phyloP scores from a whole-genome alignment of 53 echinoderm and acorn worm species.

The Luidia sarsii region DNA sequence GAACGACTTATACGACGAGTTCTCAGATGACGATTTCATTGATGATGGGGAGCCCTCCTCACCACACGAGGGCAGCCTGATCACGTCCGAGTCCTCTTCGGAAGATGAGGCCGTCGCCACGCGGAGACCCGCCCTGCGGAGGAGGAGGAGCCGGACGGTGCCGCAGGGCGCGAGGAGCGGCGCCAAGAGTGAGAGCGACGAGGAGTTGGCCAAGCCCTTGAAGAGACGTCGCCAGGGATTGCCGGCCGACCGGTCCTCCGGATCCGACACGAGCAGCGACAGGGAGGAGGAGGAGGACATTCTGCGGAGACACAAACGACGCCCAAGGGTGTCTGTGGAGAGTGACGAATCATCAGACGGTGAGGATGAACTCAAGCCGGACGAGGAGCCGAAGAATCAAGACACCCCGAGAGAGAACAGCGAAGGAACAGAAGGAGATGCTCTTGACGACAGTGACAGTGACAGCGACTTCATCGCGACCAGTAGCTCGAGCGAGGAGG shows the following conservation, averaged over 20 bases:
- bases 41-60: background rate
- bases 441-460: background rate
- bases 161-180: background rate
- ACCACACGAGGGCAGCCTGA: slow-evolving; percentile 8
- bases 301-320: slow-evolving; percentile 9
- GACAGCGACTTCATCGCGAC: slow-evolving; percentile 23
- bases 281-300: background rate
- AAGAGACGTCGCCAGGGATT: slow-evolving; percentile 10
- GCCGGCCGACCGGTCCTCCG: background rate
- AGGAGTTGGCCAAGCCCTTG: slow-evolving; percentile 21
- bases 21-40: slow-evolving; percentile 33
- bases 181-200: slow-evolving; percentile 6
- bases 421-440: background rate
- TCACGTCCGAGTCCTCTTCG: background rate
- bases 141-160: background rate
- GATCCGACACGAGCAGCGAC: background rate
- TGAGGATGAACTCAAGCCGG: background rate
- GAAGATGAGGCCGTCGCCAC: background rate
- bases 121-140: background rate
- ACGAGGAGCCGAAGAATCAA: background rate
- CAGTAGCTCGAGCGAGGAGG: background rate
- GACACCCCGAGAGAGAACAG: background rate
- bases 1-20: slow-evolving; percentile 42
- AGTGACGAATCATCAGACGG: slow-evolving; percentile 14
- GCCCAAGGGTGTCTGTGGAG: background rate